Evolutionary conservation across 2,797 vertebrate genomes (phyloP).

Genomic region (Cossypha niveicapilla): DNA sequence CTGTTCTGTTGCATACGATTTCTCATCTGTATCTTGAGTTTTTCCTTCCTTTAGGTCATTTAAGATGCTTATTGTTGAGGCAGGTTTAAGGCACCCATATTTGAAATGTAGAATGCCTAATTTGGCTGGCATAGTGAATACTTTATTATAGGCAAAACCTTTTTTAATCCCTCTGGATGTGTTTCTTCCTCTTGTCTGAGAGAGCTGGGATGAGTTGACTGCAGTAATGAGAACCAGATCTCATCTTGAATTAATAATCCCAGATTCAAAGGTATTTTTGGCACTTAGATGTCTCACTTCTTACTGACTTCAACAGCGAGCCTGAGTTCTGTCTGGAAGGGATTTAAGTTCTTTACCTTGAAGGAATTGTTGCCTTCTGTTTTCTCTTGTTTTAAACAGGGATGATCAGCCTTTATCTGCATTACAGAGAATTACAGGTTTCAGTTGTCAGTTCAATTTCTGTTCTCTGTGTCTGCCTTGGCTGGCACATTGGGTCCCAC

Average conservation of each 20-base stretch:
- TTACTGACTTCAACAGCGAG: background rate
- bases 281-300: background rate
- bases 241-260: constrained; percentile 40
- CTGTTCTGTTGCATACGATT: background rate
- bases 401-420: background rate
- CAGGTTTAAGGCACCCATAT: background rate
- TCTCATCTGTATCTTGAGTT: background rate
- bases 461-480: background rate
- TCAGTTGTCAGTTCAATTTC: background rate
- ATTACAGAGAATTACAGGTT: background rate
- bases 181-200: background rate
- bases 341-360: background rate
- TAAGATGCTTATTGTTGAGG: background rate
- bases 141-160: background rate
- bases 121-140: background rate
- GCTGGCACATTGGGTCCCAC: background rate
- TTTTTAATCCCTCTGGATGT: constrained; percentile 1
- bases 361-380: background rate
- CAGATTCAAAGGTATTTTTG: background rate
- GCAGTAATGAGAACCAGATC: constrained; percentile 1
- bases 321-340: background rate
- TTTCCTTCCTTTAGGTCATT: background rate
- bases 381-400: background rate
- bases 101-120: background rate
- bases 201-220: background rate